Evolutionary conservation across 2,888 invertebrate species (phyloP), one percentile per base, ranked within the genome.

Genomic region (Hipparchia sbordonii): DNA sequence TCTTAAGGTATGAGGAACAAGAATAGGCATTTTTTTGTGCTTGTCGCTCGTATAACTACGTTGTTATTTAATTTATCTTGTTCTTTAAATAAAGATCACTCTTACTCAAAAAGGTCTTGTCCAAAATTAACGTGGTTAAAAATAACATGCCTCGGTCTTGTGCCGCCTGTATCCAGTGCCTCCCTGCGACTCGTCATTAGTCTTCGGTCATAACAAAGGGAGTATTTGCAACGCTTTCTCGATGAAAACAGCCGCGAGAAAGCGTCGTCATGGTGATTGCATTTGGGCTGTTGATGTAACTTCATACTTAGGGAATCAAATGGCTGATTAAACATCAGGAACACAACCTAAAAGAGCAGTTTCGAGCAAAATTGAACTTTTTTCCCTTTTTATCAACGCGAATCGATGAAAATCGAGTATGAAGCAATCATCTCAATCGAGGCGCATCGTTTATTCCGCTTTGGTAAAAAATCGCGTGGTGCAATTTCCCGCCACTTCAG

Each of bases 401-500:
- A 73, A 65, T 59, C 65, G 67, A 66, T 59, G 60, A 54, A 67
- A 67, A 70, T 57, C 48, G 71, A 62, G 62, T 56, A 65, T 57
- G 39, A 63, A 56, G 61, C 70, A 57, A 67, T 68, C 67, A 71
- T 51, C 68, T 59, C 68, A 59, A 59, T 12, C 59, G 59, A 65
- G 56, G 74, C 70, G 72, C 71, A 57, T 71, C 66, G 54, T 72
- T 71, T 70, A 74, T 74, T 71, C 77, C 76, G 71, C 75, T 75
- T 73, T 74, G 66, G 76, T 74, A 73, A 75, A 74, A 77, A 77
- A 68, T 74, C 71, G 72, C 73, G 76, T 72, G 72, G 73, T 78
- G 75, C 79, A 76, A 79, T 78, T 76, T 77, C 70, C 75, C 78
- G 73, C 78, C 77, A 79, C 77, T 79, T 72, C 78, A 79, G 80